Conservation (phyloP, 2,888 invertebrate species). For the Eucera pruinosa region DNA sequence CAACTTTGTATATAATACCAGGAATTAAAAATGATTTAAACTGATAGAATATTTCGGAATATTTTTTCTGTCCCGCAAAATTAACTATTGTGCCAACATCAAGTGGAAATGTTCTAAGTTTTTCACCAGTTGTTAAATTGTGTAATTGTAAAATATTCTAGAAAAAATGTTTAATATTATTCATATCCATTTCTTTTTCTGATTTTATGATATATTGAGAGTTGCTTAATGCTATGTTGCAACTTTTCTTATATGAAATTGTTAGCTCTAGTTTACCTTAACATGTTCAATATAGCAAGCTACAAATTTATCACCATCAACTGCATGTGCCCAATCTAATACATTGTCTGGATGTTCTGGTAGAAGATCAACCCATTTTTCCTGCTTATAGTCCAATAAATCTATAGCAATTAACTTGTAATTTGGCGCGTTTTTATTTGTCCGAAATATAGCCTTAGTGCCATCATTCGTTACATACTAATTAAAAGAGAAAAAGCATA, state of each 20-base stretch:
- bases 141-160: conserved; percentile 94
- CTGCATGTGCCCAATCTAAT: conserved; percentile 94
- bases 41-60: conserved; percentile 96
- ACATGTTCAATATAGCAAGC: conserved; percentile 97
- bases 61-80: conserved; percentile 93
- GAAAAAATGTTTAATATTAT: conserved; percentile 26
- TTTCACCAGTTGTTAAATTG: conserved; percentile 89
- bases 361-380: conserved; percentile 93
- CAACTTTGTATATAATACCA: conserved; percentile 93
- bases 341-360: conserved; percentile 94
- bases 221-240: background rate
- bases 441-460: conserved; percentile 92
- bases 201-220: background rate
- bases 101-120: conserved; percentile 90
- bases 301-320: conserved; percentile 93
- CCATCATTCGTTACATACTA: conserved; percentile 96
- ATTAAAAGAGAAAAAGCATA: conserved; percentile 18
- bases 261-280: conserved; percentile 87
- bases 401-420: conserved; percentile 95
- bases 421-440: conserved; percentile 97
- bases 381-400: conserved; percentile 89
- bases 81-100: conserved; percentile 95
- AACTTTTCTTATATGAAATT: background rate
- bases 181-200: conserved; percentile 13
- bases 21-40: conserved; percentile 98